A percentile compares a stretch with the other conserved stretches of the same genome.
Evolutionary conservation across 2,113 vertebrate genomes (phyloP).

Genomic region (Sphaerodactylus townsendi): DNA sequence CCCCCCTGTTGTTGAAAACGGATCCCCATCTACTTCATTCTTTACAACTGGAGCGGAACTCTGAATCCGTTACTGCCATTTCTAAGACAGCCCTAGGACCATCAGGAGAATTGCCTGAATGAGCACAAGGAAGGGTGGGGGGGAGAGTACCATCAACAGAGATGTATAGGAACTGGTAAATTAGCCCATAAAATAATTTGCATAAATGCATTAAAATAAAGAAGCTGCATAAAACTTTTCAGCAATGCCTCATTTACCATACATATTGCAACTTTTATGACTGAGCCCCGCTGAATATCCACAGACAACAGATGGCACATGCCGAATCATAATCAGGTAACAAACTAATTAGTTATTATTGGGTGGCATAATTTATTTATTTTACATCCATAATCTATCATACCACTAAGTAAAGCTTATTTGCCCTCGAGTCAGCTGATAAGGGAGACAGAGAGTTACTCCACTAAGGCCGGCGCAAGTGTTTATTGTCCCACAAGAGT

Average conservation of each 20-base stretch:
- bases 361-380: neutral
- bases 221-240: neutral
- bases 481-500: neutral
- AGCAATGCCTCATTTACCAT: conserved; percentile 1
- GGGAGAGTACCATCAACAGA: neutral
- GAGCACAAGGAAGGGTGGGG: neutral
- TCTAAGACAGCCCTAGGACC: neutral
- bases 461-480: no score
- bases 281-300: neutral
- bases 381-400: neutral
- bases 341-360: conserved; percentile 13
- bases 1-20: no score
- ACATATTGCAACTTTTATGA: neutral
- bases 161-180: neutral
- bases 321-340: neutral
- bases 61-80: no score
- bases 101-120: neutral
- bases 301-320: neutral
- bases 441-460: neutral
- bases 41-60: no score
- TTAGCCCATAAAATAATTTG: conserved; percentile 14
- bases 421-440: neutral
- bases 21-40: no score
- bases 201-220: conserved; percentile 6
- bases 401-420: neutral